Conservation (phyloP, 2,888 invertebrate genomes). For the Anticlea derivata region DNA sequence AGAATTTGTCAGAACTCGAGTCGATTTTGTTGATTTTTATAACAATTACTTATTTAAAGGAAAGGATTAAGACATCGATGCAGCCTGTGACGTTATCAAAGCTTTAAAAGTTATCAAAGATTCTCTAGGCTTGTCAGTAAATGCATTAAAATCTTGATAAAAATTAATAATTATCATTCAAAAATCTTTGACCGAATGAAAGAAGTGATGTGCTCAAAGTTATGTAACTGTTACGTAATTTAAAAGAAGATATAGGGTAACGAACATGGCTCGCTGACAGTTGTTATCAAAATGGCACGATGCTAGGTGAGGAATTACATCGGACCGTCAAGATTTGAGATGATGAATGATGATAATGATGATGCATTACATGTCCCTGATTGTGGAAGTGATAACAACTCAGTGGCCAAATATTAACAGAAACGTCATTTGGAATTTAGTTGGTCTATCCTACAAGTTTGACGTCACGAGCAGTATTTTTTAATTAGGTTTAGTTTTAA, state of each 20-base stretch:
- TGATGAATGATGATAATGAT: constrained; percentile 80
- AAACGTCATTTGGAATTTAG: constrained; percentile 36
- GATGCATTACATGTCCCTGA: constrained; percentile 62
- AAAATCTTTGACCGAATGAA: not conserved
- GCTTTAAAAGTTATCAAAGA: constrained; percentile 32
- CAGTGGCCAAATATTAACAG: constrained; percentile 37
- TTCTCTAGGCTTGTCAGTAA: not conserved
- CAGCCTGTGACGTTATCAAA: constrained; percentile 41
- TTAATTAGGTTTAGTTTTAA: constrained; percentile 12
- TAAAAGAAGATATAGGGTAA: constrained; percentile 24
- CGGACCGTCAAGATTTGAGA: constrained; percentile 62
- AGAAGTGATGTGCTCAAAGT: not conserved
- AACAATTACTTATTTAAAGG: constrained; percentile 47
- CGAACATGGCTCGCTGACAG: constrained; percentile 26
- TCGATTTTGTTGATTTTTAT: constrained; percentile 48
- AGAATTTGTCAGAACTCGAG: constrained; percentile 37
- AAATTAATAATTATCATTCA: no score
- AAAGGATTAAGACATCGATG: constrained; percentile 53
- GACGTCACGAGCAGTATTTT: constrained; percentile 6
- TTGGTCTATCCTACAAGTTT: not conserved
- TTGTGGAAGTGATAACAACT: constrained; percentile 58
- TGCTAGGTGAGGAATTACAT: constrained; percentile 41
- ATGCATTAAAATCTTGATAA: no score
- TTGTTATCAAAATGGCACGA: constrained; percentile 49
- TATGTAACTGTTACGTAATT: constrained; percentile 31